Evolutionary conservation across 2,888 invertebrate genomes (phyloP), one percentile per base, ranked within the genome.

Genomic region (Caenorhabditis sp.): DNA sequence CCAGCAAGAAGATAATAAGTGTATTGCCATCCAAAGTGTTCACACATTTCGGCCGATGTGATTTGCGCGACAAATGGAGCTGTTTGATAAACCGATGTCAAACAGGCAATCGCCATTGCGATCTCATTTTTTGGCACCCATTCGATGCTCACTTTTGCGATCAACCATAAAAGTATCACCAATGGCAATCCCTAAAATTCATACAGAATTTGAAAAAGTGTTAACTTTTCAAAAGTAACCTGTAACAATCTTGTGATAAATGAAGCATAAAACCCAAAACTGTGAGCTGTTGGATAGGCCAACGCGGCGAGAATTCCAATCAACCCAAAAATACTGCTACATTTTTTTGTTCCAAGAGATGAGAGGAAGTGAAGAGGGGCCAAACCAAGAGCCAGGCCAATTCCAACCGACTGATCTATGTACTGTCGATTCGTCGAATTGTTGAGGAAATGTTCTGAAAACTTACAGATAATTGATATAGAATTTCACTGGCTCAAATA

Each of bases 51-150:
- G 1, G 75, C 72, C 14, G 72, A 64, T 27, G 67, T 66, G 4
- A 65, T 61, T n/a, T 63, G 64, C 43, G 75, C 78, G 21, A 75
- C 61, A 23, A 75, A 62, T 8, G 78, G 78, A 51, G 78, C 69
- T 24, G 75, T 23, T 21, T 59, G 59, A 37, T 59, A 59, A 37
- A 37, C 43, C 24, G 71, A 78, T 4, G 76, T 66, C 1, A 78
- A 43, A 26, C 76, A 62, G n/a, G 78, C 78, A 31, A 78, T 70
- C 12, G 73, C 67, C n/a, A 68, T 57, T 1, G 73, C 76, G 1
- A 63, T 68, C 57, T 78, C 78, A 0, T 27, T 19, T 49, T 63
- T 65, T 5, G 78, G 76, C n/a, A 76, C 69, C 78, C 78, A 78
- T 71, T 78, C 78, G 14, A 64, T 51, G 8, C 75, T 65, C 26